phyloP scores from a whole-genome alignment of 2,113 vertebrate species.

The Verasper variegatus region DNA sequence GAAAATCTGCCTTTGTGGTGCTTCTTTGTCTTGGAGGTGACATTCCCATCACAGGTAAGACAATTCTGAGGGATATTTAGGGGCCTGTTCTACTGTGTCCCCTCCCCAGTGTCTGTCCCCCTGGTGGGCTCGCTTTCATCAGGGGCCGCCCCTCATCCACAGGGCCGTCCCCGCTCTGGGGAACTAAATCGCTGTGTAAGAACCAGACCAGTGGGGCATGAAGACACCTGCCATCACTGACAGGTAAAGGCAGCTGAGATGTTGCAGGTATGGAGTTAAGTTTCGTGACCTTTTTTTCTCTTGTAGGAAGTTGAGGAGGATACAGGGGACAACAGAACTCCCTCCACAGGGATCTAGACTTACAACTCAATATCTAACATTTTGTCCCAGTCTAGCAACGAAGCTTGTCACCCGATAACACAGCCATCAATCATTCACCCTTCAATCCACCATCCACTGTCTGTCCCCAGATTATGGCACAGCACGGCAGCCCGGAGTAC shows the following conservation, averaged over 20 bases:
- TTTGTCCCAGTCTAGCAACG: background rate
- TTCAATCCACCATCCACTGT: constrained; percentile 23
- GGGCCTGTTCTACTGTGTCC: constrained; percentile 85
- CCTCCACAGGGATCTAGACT: constrained; percentile 9
- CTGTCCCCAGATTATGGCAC: constrained; percentile 89
- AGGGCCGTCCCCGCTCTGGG: constrained; percentile 91
- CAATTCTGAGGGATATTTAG: constrained; percentile 81
- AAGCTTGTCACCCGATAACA: constrained; percentile 14
- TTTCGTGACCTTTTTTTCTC: constrained; percentile 26
- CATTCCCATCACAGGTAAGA: constrained; percentile 86
- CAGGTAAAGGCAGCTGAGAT: constrained; percentile 81
- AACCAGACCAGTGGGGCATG: constrained; percentile 82
- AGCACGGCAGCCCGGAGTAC: constrained; percentile 90
- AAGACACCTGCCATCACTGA: constrained; percentile 89
- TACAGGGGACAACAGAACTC: background rate
- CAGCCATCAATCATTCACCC: constrained; percentile 12
- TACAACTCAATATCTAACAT: constrained; percentile 30
- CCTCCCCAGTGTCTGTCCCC: constrained; percentile 87
- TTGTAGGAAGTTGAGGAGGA: constrained; percentile 22
- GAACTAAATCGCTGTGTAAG: constrained; percentile 91
- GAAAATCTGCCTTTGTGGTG: background rate
- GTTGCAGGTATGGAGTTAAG: background rate
- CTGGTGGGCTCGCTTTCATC: constrained; percentile 89
- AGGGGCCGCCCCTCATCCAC: constrained; percentile 86
- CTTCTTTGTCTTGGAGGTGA: background rate